Conservation (phyloP, 2,797 vertebrate genomes). For the Lithobates pipiens region DNA sequence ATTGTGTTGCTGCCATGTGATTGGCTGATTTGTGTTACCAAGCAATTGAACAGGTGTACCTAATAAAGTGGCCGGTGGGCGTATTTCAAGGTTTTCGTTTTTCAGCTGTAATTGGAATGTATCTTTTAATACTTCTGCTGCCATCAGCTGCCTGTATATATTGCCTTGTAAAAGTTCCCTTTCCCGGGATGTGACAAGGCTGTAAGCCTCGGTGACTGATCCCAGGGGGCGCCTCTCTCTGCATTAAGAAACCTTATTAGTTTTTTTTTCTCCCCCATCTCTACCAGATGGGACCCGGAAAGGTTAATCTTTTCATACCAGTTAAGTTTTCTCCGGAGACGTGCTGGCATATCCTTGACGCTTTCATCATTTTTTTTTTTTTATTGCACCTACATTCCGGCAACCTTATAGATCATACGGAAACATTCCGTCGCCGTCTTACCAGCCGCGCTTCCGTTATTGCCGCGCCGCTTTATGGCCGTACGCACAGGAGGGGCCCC, state of each 20-base stretch:
- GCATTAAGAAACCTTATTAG: slow-evolving; percentile 16
- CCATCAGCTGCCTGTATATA: not conserved
- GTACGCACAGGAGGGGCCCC: not conserved
- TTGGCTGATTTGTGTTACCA: no score
- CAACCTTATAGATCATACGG: not conserved
- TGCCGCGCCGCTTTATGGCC: not conserved
- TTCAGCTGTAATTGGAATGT: not conserved
- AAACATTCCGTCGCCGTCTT: not conserved
- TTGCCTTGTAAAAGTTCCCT: no score
- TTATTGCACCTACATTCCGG: not conserved
- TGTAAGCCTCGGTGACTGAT: not conserved
- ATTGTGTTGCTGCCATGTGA: no score
- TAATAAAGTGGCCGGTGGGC: no score
- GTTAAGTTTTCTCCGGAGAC: slow-evolving; percentile 12
- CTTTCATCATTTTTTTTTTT: not conserved
- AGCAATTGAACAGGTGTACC: no score
- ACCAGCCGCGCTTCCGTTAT: not conserved
- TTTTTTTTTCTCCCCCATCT: not conserved
- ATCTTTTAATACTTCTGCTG: not conserved
- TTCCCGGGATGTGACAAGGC: not conserved
- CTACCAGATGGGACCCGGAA: slow-evolving; percentile 2
- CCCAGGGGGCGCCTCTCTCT: not conserved
- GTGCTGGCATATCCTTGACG: not conserved
- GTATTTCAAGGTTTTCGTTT: no score
- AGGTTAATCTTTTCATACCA: slow-evolving; percentile 29